Percentiles rank a stretch among this genome's conserved stretches.
phyloP scores from a whole-genome alignment of 2,888 invertebrate genomes.

The Heliconius aoede region DNA sequence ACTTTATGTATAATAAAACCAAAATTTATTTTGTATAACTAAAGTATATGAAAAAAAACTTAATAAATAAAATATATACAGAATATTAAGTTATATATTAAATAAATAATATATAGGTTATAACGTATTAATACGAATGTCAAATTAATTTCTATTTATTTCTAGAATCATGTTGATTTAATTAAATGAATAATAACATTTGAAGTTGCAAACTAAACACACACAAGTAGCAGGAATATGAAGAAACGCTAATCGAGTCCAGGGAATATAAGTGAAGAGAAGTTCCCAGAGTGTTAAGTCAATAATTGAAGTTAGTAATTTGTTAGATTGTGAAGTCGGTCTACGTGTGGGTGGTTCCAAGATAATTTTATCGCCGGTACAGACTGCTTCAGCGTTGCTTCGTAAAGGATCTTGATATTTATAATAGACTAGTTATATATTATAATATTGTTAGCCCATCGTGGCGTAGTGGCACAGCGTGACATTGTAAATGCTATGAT shows the following conservation, averaged over 20 bases:
- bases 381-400: constrained; percentile 29
- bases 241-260: constrained; percentile 44
- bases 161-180: background rate
- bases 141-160: no score
- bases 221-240: constrained; percentile 9
- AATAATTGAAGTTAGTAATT: constrained; percentile 46
- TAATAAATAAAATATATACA: no score
- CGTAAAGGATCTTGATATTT: constrained; percentile 21
- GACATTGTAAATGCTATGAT: background rate
- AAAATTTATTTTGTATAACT: no score
- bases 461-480: background rate
- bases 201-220: background rate
- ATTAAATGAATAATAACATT: background rate
- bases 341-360: constrained; percentile 42
- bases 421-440: background rate
- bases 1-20: no score
- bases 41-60: no score
- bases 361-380: constrained; percentile 39
- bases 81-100: no score
- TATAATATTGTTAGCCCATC: background rate
- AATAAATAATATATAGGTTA: no score
- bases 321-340: constrained; percentile 44
- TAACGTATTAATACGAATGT: no score
- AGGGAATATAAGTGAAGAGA: constrained; percentile 53
- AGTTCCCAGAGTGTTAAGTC: constrained; percentile 46